phyloP scores from a whole-genome alignment of 2,797 vertebrate species.

The Semotilus atromaculatus region DNA sequence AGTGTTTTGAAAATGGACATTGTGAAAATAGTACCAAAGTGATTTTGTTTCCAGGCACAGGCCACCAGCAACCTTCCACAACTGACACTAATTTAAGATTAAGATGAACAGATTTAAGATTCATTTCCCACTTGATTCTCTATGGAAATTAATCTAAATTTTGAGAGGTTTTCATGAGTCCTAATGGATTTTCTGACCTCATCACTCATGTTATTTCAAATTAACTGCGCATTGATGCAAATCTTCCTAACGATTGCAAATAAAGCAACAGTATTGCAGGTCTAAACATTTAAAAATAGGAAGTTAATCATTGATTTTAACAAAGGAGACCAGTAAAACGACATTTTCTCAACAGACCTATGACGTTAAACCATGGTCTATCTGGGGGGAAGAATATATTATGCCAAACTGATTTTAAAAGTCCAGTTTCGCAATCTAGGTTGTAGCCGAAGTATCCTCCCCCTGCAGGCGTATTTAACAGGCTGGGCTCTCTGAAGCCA shows the following conservation, averaged over 20 bases:
- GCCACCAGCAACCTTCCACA: background rate
- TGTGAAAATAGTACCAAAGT: background rate
- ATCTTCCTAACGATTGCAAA: conserved; percentile 11
- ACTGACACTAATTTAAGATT: background rate
- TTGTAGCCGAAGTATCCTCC: background rate
- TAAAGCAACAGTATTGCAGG: background rate
- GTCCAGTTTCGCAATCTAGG: background rate
- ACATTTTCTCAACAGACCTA: background rate
- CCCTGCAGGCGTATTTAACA: conserved; percentile 66
- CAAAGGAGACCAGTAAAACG: background rate
- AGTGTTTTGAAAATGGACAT: background rate
- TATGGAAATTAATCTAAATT: background rate
- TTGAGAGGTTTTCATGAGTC: background rate
- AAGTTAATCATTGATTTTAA: conserved; percentile 28
- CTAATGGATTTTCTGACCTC: background rate
- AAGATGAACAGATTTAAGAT: background rate
- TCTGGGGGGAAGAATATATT: no score
- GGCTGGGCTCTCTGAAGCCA: conserved; percentile 61
- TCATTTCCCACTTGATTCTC: background rate
- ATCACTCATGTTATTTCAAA: background rate
- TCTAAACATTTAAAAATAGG: conserved; percentile 7
- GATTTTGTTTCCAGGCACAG: no score
- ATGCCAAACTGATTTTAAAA: background rate
- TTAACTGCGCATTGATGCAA: background rate
- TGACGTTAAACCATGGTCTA: background rate